Percentiles rank a stretch among this genome's conserved stretches.
These are phyloP conservation scores for Hydriomena furcata DNA, from an alignment of 2,888 invertebrate genomes.

Conservation along the genomic window DNA sequence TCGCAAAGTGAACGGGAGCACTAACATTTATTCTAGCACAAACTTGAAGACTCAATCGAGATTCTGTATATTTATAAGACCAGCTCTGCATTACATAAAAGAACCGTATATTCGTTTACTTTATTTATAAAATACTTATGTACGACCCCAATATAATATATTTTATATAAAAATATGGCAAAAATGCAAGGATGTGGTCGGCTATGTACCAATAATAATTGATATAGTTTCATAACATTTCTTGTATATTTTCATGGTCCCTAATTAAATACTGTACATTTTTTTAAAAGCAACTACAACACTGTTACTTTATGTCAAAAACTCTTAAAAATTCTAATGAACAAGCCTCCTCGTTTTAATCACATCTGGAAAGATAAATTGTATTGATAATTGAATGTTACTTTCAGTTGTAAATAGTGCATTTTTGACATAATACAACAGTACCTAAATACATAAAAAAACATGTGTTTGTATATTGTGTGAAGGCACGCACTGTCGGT, in stretches of 20 bases:
- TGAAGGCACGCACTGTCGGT: conserved; percentile 50
- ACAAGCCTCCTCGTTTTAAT: conserved; percentile 12
- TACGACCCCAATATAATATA: conserved; percentile 8
- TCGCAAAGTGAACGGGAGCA: too few relatives aligned
- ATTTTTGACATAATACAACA: conserved; percentile 35
- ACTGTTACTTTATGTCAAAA: conserved; percentile 25
- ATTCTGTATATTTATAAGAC: conserved; percentile 24
- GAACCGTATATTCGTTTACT: neutral
- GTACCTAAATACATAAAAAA: conserved; percentile 14
- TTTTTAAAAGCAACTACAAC: conserved; percentile 38
- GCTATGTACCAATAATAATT: conserved; percentile 19
- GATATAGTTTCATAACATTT: conserved; percentile 34
- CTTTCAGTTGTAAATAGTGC: neutral
- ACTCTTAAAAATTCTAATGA: conserved; percentile 3
- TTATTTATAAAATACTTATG: conserved; percentile 14
- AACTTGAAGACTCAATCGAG: conserved; percentile 27
- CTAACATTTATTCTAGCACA: conserved; percentile 22
- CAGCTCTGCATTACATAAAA: neutral
- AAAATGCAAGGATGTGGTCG: conserved; percentile 22
- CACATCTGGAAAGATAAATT: conserved; percentile 7
- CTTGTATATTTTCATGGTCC: conserved; percentile 49
- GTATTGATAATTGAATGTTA: neutral
- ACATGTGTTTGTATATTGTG: conserved; percentile 9
- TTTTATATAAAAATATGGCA: conserved; percentile 22
- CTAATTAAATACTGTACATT: conserved; percentile 48